Evolutionary conservation across 2,113 vertebrate genomes (phyloP).

Genomic region (Urocitellus parryii): DNA sequence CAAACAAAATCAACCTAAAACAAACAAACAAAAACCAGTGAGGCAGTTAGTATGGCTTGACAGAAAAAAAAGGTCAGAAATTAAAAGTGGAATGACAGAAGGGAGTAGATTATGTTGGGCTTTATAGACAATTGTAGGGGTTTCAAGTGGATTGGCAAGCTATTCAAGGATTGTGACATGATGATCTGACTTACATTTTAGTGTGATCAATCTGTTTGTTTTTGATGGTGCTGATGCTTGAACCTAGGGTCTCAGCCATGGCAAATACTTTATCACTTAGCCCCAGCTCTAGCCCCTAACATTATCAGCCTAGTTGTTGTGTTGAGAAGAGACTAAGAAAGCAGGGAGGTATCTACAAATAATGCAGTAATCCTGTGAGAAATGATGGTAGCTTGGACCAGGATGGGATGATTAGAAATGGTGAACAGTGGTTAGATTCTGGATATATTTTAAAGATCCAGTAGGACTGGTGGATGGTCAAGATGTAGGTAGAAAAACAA

Average conservation of each 20-base stretch:
- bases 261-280: too few species aligned
- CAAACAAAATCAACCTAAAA: too few species aligned
- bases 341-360: background rate
- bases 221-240: too few species aligned
- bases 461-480: background rate
- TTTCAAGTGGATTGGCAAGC: background rate
- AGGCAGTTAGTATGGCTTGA: background rate
- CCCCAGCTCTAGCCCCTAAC: background rate
- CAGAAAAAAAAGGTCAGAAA: background rate
- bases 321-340: background rate
- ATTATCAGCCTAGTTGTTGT: background rate
- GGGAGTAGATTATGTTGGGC: background rate
- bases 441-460: background rate
- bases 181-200: background rate
- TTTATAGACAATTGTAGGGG: background rate
- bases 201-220: background rate
- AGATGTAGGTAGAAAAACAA: background rate
- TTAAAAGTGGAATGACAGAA: background rate
- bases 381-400: background rate
- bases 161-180: background rate
- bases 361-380: background rate
- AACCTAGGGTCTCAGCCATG: too few species aligned
- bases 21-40: too few species aligned
- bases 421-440: background rate
- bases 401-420: background rate